Evolutionary conservation across 1,140 invertebrate genomes (phyloP).

Genomic region (Armadillidium nasatum): DNA sequence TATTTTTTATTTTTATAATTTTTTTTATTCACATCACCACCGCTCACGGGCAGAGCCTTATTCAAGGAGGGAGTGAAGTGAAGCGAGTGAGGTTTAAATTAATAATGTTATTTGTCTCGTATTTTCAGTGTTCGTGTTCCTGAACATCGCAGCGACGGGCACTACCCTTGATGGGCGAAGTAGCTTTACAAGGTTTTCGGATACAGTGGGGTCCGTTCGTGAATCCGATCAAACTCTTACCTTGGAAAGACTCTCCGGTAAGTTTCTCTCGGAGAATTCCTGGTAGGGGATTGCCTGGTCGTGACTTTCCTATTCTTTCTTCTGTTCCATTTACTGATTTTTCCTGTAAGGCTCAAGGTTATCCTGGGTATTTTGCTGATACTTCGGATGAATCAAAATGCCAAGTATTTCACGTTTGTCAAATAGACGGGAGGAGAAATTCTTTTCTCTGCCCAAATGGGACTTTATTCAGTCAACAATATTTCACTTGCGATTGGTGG

Average conservation of each 20-base stretch:
- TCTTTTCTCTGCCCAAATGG: slow-evolving; percentile 58
- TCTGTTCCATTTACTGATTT: slow-evolving; percentile 50
- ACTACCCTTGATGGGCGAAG: no score
- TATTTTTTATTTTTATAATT: no score
- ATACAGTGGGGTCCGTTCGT: no score
- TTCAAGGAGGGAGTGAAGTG: no score
- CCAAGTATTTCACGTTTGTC: slow-evolving; percentile 56
- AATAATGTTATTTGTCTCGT: no score
- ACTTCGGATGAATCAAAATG: slow-evolving; percentile 49
- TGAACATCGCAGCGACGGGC: no score
- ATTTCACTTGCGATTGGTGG: slow-evolving; percentile 60
- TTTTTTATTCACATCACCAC: no score
- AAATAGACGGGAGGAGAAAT: slow-evolving; percentile 48
- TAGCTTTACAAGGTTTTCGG: no score
- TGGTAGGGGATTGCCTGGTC: slow-evolving; percentile 49
- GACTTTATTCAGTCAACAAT: slow-evolving; percentile 57
- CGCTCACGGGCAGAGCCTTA: no score
- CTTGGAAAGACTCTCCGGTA: background rate
- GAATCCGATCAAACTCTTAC: no score
- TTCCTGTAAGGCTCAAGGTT: slow-evolving; percentile 49
- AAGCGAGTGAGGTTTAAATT: no score
- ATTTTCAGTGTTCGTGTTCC: no score
- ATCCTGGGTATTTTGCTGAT: slow-evolving; percentile 54
- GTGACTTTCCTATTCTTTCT: slow-evolving; percentile 51
- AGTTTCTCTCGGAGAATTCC: slow-evolving; percentile 43